Conservation (phyloP, 2,797 vertebrate species). For the Clarias fuscus region DNA sequence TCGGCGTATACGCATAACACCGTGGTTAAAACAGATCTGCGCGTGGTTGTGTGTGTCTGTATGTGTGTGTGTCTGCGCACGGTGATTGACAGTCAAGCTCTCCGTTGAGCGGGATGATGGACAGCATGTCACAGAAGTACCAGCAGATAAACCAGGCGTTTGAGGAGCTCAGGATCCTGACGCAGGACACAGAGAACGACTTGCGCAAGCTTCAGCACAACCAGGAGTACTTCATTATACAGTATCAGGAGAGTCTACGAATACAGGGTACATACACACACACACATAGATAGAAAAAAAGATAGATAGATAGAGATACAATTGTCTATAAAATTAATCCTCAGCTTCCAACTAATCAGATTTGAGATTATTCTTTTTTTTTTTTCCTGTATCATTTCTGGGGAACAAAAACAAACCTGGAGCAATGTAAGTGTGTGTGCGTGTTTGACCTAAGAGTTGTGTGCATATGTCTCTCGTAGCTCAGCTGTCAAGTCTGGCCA, state of each 20-base stretch:
- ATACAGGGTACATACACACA: conserved; percentile 74
- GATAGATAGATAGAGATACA: neutral
- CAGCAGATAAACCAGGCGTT: conserved; percentile 83
- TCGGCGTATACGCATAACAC: neutral
- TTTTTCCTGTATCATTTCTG: neutral
- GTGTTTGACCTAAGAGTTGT: neutral
- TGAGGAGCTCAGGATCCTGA: conserved; percentile 73
- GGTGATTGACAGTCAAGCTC: conserved; percentile 79
- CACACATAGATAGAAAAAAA: neutral
- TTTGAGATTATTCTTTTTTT: neutral
- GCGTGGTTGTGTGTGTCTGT: neutral
- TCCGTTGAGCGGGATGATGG: conserved; percentile 74
- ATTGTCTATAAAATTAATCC: neutral
- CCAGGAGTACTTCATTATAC: conserved; percentile 88
- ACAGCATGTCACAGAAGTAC: conserved; percentile 86
- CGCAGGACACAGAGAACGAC: conserved; percentile 83
- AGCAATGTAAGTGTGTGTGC: neutral
- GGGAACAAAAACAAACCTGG: no score
- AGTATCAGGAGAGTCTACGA: conserved; percentile 85
- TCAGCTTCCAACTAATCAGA: neutral
- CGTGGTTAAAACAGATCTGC: neutral
- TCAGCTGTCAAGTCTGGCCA: conserved; percentile 84
- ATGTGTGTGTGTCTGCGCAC: conserved; percentile 20
- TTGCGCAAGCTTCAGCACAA: conserved; percentile 87
- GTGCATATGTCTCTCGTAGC: conserved; percentile 66